These are phyloP conservation scores for Drosophila nebulosa DNA, from an alignment of 1,140 invertebrate species.

Conservation along the genomic window DNA sequence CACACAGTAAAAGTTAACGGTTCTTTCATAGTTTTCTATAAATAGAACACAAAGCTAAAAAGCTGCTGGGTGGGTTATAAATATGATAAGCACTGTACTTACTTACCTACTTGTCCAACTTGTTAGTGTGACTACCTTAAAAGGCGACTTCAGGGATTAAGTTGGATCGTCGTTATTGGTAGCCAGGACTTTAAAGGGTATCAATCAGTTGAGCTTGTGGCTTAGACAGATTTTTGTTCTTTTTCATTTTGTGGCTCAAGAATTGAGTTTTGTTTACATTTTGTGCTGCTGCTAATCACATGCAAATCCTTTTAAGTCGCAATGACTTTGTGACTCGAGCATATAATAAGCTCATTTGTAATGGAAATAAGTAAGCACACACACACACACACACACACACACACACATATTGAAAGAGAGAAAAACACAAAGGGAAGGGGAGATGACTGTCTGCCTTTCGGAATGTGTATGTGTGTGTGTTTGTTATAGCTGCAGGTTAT, in stretches of 20 bases:
- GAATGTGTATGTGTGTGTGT: neutral
- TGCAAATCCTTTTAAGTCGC: constrained; percentile 78
- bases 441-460: neutral
- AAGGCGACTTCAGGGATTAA: too few relatives aligned
- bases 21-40: too few relatives aligned
- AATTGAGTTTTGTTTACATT: constrained; percentile 77
- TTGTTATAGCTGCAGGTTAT: constrained; percentile 64
- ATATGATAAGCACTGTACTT: too few relatives aligned
- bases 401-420: neutral
- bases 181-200: constrained; percentile 3
- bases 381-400: constrained; percentile 8
- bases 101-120: too few relatives aligned
- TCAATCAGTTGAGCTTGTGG: neutral
- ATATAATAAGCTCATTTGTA: constrained; percentile 78
- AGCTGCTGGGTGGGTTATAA: too few relatives aligned
- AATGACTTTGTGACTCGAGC: constrained; percentile 74
- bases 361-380: constrained; percentile 52
- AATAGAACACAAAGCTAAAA: too few relatives aligned
- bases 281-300: constrained; percentile 74
- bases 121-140: too few relatives aligned
- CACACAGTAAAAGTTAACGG: too few relatives aligned
- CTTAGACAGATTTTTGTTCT: constrained; percentile 3
- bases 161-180: too few relatives aligned
- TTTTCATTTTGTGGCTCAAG: constrained; percentile 61
- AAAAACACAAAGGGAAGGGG: neutral